Evolutionary conservation across 2,797 vertebrate genomes (phyloP), one percentile per base, ranked within the genome.

Genomic region (Morus bassanus): DNA sequence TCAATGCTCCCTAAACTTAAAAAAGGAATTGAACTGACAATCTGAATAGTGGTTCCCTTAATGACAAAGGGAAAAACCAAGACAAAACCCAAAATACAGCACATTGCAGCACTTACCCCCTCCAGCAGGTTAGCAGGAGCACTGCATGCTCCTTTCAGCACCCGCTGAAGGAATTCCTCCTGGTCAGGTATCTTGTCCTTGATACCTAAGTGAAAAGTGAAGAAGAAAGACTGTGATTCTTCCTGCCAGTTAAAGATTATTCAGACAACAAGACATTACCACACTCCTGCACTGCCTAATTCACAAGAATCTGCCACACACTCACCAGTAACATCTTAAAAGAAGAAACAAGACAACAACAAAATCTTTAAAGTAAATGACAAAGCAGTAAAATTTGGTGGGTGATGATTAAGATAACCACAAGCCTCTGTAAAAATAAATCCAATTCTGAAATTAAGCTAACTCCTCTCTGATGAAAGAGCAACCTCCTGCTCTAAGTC

Each of bases 91-190:
- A 53, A 35, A 0, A 39, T 1, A 31, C 18, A 80, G 85, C 60
- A 83, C 11, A 24, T 4, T 17, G 10, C 37, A 91, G 95, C 93
- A 97, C 99, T 98, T 96, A 99, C 99, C 98, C 99, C 98, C 96
- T 99, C 99, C 98, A 99, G 98, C 95, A 99, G 98, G 85, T 98
- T 98, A 91, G 99, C 98, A 91, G 99, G 99, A 60, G 98, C 99
- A 89, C 99, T 99, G 97, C 98, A 98, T 13, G 99, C 98, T 94
- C 99, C 99, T 24, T 96, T 98, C 95, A 99, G 97, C 65, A 97
- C 98, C 96, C 98, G 98, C 94, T 98, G 98, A 97, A 99, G 98
- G 97, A 99, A 98, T 61, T 98, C 97, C 81, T 98, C 98, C 98
- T 99, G 99, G 96, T 99, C 98, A 93, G 98, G 97, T 94, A 99